Conservation (phyloP, 2,797 vertebrate species). For the Diplodus puntazzo region DNA sequence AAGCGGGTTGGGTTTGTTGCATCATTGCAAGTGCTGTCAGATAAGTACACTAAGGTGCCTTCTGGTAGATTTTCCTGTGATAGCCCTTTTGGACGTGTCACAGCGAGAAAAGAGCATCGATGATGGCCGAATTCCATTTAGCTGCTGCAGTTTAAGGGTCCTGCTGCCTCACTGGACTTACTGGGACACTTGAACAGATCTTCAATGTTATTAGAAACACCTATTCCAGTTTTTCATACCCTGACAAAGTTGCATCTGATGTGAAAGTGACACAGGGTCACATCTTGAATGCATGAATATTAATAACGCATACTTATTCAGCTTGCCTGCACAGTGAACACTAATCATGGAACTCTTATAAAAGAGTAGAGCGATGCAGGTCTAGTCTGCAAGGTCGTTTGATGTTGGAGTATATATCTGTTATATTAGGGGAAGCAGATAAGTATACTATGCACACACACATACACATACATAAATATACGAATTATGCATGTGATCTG, state of each 20-base stretch:
- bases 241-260: neutral
- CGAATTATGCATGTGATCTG: neutral
- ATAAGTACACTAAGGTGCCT: neutral
- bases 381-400: neutral
- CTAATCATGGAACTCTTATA: neutral
- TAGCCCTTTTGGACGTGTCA: neutral
- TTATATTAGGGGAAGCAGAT: neutral
- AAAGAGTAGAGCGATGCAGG: neutral
- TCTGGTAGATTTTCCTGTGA: neutral
- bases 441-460: neutral
- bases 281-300: neutral
- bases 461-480: too few relatives aligned
- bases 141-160: neutral
- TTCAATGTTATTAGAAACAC: neutral
- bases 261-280: neutral
- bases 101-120: neutral
- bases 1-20: slow-evolving; percentile 16
- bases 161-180: neutral
- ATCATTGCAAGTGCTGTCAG: slow-evolving; percentile 7
- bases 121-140: neutral
- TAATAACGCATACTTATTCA: neutral
- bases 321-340: neutral
- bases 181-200: neutral
- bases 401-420: neutral
- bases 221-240: too few relatives aligned